Evolutionary conservation across 2,113 vertebrate species (phyloP), one percentile per base, ranked within the genome.

Genomic region (Misgurnus anguillicaudatus): DNA sequence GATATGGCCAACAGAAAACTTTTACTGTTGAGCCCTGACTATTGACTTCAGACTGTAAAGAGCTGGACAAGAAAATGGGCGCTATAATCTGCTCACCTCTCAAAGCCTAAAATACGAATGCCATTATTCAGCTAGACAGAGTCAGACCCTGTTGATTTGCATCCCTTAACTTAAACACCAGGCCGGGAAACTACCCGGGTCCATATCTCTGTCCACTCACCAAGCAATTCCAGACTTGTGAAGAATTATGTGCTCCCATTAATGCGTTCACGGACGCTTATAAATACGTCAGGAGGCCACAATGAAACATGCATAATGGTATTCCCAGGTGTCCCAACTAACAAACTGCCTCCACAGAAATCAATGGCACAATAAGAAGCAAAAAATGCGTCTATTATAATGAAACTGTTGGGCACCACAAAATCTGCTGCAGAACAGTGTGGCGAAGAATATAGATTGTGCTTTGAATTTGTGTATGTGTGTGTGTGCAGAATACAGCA

Each of bases 71-170:
- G 47, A 72, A 53, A 31, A 36, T 4, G 16, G 31, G 11, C 17
- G 8, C 58, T 73, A 41, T 83, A 68, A 72, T 68, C 36, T 5
- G 8, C 14, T 57, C 45, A 14, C 58, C 31, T 79, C 45, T 66
- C 21, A 77, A 64, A 75, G 67, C 38, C 80, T 75, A 69, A 75
- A 81, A 74, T 69, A 78, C 45, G 64, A 62, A 74, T 78, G 63
- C 36, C 51, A 57, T 84, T 66, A 81, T 70, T 78, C 77, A 76
- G 60, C 61, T 39, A 2, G 42, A 5, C 48, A 3, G 42, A 5
- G 9, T 21, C 62, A 61, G 78, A 73, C 69, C 48, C 13, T 58
- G 36, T 17, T 78, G 57, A 80, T 84, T 74, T 80, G 70, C 14
- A 36, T 77, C 67, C 13, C 51, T 9, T n/a, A 9, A 1, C 51